A percentile compares a stretch with the other conserved stretches of the same genome.
phyloP scores from a whole-genome alignment of 2,113 vertebrate species.

The Protobothrops mucrosquamatus region DNA sequence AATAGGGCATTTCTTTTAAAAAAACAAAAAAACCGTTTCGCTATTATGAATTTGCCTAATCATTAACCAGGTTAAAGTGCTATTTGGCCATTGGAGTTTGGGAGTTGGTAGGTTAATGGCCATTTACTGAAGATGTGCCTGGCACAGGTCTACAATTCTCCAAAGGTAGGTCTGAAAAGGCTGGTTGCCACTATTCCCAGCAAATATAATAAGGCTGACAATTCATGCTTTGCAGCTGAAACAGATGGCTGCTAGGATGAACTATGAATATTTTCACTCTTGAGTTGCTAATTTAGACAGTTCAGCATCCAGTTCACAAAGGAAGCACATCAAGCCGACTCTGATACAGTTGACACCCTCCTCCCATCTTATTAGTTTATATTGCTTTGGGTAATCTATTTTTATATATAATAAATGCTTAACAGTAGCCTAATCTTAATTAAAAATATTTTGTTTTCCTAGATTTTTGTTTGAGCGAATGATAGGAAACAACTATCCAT shows the following conservation, averaged over 20 bases:
- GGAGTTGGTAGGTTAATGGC: too few relatives aligned
- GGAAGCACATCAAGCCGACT: not conserved
- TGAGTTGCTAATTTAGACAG: conserved; percentile 5
- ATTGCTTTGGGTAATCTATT: not conserved
- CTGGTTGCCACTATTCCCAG: conserved; percentile 32
- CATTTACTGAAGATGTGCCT: not conserved
- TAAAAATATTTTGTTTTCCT: not conserved
- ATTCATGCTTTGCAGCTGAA: conserved; percentile 52
- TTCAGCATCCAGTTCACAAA: conserved; percentile 12
- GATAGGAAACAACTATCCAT: conserved; percentile 22
- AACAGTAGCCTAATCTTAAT: not conserved
- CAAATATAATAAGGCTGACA: conserved; percentile 53
- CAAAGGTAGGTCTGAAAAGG: conserved; percentile 47
- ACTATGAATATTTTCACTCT: conserved; percentile 53
- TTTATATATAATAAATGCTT: not conserved
- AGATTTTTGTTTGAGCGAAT: not conserved
- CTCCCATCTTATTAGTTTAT: not conserved
- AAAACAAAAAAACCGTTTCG: too few relatives aligned
- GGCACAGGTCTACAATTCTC: conserved; percentile 10
- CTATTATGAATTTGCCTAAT: not conserved
- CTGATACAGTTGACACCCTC: not conserved
- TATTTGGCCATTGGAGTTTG: not conserved
- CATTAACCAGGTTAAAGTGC: not conserved
- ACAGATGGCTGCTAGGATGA: conserved; percentile 55
- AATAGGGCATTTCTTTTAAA: too few relatives aligned